These are phyloP conservation scores for Daphoenositta chrysoptera DNA, from an alignment of 2,113 vertebrate species.

Conservation along the genomic window DNA sequence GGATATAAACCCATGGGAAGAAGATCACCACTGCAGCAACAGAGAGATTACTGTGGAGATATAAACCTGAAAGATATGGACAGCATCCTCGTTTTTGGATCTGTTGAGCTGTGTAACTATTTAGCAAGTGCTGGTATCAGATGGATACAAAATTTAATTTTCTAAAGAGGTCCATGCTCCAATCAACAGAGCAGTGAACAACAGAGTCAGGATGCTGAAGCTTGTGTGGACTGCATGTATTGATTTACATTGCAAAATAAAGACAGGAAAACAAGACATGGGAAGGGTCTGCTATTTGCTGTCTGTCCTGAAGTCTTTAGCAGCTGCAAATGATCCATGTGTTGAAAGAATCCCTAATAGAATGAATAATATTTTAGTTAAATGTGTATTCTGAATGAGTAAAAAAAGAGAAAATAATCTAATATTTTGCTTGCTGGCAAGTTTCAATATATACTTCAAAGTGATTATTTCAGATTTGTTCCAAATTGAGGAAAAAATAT, in stretches of 20 bases:
- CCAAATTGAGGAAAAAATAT: not conserved
- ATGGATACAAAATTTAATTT: not conserved
- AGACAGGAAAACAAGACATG: not conserved
- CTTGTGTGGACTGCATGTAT: not conserved
- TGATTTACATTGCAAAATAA: not conserved
- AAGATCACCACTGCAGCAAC: not conserved
- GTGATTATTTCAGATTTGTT: not conserved
- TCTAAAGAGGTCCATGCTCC: not conserved
- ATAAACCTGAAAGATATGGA: not conserved
- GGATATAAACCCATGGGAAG: not conserved
- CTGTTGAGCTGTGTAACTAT: not conserved
- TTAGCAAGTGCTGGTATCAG: not conserved
- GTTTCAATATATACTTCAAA: not conserved
- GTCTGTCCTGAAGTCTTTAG: not conserved
- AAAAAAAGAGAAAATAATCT: not conserved
- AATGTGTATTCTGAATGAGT: not conserved
- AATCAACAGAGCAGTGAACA: not conserved
- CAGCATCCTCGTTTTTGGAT: not conserved
- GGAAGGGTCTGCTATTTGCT: not conserved
- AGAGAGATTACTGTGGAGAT: not conserved
- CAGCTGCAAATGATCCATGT: not conserved
- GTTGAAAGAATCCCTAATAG: not conserved
- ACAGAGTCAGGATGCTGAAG: not conserved
- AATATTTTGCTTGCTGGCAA: not conserved
- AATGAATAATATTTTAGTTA: not conserved